Evolutionary conservation across 2,113 vertebrate genomes (phyloP).

Genomic region (Tapirus terrestris): DNA sequence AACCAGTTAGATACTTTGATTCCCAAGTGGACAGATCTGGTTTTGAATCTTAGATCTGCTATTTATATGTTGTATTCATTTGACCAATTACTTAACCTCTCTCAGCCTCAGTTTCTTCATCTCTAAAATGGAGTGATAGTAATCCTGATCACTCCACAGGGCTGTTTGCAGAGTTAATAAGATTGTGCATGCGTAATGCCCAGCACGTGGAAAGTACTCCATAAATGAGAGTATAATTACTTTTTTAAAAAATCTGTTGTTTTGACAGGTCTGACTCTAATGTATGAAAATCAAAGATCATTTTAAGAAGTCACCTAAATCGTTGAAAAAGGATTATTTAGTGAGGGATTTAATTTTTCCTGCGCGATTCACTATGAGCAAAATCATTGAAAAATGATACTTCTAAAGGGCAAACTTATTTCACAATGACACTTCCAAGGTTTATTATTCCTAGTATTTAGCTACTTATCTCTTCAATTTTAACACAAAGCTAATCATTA

Average conservation of each 20-base stretch:
- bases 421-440: conserved; percentile 77
- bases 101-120: neutral
- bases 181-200: neutral
- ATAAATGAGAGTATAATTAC: neutral
- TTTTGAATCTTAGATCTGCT: neutral
- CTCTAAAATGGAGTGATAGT: neutral
- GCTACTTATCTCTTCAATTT: conserved; percentile 83
- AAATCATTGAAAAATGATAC: conserved; percentile 78
- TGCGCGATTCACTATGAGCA: conserved; percentile 67
- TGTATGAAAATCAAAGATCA: conserved; percentile 70
- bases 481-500: conserved; percentile 82
- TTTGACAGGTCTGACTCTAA: conserved; percentile 59
- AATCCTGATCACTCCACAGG: neutral
- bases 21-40: neutral
- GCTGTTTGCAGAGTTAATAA: neutral
- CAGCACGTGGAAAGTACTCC: neutral
- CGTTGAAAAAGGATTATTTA: conserved; percentile 58
- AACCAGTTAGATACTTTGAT: neutral
- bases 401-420: conserved; percentile 81
- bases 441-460: conserved; percentile 82
- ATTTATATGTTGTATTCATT: neutral
- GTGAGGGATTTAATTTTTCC: conserved; percentile 71
- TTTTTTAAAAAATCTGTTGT: conserved; percentile 30
- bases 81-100: neutral
- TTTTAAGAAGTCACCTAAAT: conserved; percentile 66